phyloP scores from a whole-genome alignment of 1,140 invertebrate species.

The Drosophila mauritiana region DNA sequence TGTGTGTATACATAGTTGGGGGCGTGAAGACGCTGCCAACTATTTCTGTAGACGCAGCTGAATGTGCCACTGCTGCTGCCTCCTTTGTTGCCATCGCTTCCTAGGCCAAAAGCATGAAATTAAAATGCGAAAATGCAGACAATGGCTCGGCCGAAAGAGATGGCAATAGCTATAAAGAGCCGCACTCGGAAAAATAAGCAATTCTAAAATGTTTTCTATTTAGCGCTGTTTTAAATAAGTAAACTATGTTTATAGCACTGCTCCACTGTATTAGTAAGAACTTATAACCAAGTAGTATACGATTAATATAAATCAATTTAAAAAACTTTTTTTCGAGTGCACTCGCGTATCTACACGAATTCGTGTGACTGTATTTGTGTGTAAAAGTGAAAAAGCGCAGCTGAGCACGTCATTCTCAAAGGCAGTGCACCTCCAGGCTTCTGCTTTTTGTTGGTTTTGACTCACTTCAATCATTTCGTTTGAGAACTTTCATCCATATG shows the following conservation, averaged over 20 bases:
- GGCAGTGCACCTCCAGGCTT: conserved; percentile 35
- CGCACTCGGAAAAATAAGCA: conserved; percentile 3
- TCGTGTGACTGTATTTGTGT: conserved; percentile 10
- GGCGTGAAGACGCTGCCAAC: conserved; percentile 49
- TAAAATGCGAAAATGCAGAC: conserved; percentile 76
- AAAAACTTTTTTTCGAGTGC: neutral
- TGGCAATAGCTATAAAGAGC: neutral
- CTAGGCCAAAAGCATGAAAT: conserved; percentile 74
- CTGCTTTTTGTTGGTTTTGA: conserved; percentile 32
- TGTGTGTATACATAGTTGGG: neutral
- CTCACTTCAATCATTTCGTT: conserved; percentile 45
- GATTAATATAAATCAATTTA: neutral
- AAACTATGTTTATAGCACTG: neutral
- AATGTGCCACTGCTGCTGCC: conserved; percentile 22
- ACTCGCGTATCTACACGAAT: conserved; percentile 1
- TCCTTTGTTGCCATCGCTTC: conserved; percentile 49
- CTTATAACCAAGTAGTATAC: neutral
- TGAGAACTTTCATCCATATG: conserved; percentile 39
- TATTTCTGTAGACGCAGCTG: conserved; percentile 77
- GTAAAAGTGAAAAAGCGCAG: conserved; percentile 75
- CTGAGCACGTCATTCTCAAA: conserved; percentile 70
- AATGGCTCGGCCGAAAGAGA: conserved; percentile 41
- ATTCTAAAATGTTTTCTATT: neutral
- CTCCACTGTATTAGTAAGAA: neutral
- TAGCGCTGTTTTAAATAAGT: too few relatives aligned